These are phyloP conservation scores for Esox lucius DNA, from an alignment of 2,797 vertebrate species.

Conservation along the genomic window DNA sequence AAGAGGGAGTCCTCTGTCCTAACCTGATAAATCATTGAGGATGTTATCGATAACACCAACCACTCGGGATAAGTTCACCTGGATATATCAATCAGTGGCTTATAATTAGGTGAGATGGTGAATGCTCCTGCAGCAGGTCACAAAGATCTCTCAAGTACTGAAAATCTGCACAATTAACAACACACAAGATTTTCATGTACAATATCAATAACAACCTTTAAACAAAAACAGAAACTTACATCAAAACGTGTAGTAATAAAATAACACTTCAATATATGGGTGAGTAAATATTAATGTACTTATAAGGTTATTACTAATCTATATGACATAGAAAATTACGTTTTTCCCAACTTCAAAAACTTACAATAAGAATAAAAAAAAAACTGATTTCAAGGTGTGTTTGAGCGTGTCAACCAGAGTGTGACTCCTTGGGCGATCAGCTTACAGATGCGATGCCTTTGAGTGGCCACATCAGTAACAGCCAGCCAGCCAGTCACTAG, in stretches of 20 bases:
- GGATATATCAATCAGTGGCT: too few relatives aligned
- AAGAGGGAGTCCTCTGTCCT: conserved; percentile 74
- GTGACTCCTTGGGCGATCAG: conserved; percentile 42
- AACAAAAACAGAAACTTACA: too few relatives aligned
- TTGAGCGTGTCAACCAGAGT: neutral
- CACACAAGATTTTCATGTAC: neutral
- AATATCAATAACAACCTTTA: neutral
- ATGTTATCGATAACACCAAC: conserved; percentile 1
- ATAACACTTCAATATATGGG: too few relatives aligned
- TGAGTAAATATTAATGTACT: too few relatives aligned
- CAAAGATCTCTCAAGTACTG: neutral
- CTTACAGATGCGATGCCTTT: conserved; percentile 59
- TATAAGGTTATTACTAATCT: neutral
- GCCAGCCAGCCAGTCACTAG: conserved; percentile 46
- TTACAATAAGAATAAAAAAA: neutral
- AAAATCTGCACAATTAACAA: neutral
- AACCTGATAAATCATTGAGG: conserved; percentile 49
- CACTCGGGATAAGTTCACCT: neutral
- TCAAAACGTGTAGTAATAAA: too few relatives aligned
- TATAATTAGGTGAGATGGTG: neutral
- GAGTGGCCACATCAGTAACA: conserved; percentile 63
- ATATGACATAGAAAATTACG: neutral
- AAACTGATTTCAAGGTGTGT: neutral
- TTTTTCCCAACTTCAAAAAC: neutral
- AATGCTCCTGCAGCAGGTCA: neutral